Base-by-base conservation (phyloP, 2,113 vertebrate genomes). In the Prietella phreatophila region DNA sequence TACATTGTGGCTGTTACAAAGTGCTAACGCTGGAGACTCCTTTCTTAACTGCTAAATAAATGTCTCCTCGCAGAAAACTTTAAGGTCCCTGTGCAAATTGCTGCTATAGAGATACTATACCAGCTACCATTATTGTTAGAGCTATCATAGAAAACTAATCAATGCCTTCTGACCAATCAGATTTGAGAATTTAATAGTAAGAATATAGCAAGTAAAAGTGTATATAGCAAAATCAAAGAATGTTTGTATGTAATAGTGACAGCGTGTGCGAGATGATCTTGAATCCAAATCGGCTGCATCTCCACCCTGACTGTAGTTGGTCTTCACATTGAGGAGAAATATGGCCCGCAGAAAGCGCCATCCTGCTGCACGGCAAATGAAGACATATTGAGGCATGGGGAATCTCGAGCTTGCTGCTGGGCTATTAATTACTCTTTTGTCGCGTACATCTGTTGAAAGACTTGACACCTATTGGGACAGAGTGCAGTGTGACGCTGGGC, bases 351-450 rank as follows among this genome's bases (percentile, higher is more conserved):
- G 90, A 93, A 93, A 91, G 93, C 86, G 82, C 87, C 36, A 89
- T 86, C 88, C 78, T n/a, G 56, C 92, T 71, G 73, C 92, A 93
- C 90, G 90, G 92, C 94, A 95, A 94, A 95, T 94, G 92, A 93
- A 95, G 95, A 95, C 92, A 92, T 94, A 94, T 93, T 93, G 92
- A 90, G 91, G 89, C 91, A 85, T 91, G 91, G 90, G 92, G 89
- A 93, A 93, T 91, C 90, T 86, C 90, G 86, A 90, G 89, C 89
- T 76, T 87, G 93, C 93, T 93, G 92, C 92, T 91, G 92, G 81
- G 89, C 95, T 96, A 95, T 97, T 97, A 97, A 97, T 98, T 96
- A 97, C 96, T 97, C 96, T 96, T 96, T 96, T 97, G 96, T 97
- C 96, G 94, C 95, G 94, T 95, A 94, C 93, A 95, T 95, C 94